These are phyloP conservation scores for Diorhabda sublineata DNA, from an alignment of 1,140 invertebrate species.

Conservation along the genomic window DNA sequence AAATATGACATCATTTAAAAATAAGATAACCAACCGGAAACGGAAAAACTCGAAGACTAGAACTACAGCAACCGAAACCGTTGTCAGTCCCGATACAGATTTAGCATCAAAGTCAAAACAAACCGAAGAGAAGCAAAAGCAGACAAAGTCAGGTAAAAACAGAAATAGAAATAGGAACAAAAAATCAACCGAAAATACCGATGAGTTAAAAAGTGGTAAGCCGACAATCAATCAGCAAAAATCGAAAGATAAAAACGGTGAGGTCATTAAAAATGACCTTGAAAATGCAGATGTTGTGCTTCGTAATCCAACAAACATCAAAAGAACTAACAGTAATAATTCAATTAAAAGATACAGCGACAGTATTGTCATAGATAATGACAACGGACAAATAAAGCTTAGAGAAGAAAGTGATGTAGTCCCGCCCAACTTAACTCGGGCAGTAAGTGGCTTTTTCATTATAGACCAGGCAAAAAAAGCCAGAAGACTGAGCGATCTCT, in stretches of 20 bases:
- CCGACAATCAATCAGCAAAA: not conserved
- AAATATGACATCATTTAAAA: conserved; percentile 40
- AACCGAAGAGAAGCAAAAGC: conserved; percentile 18
- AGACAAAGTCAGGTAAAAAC: conserved; percentile 22
- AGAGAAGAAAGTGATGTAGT: conserved; percentile 21
- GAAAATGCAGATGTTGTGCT: conserved; percentile 30
- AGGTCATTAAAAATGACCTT: conserved; percentile 16
- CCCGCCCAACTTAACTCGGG: conserved; percentile 30
- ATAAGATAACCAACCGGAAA: conserved; percentile 40
- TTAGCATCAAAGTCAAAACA: conserved; percentile 19
- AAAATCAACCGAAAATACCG: conserved; percentile 11
- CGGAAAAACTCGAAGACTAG: conserved; percentile 34
- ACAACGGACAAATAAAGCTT: conserved; percentile 20
- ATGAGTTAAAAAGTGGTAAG: not conserved
- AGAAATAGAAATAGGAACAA: conserved; percentile 20
- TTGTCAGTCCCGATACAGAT: conserved; percentile 17
- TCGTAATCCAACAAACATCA: conserved; percentile 19
- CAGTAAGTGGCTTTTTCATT: conserved; percentile 38
- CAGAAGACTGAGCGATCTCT: conserved; percentile 42
- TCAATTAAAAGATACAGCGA: conserved; percentile 44
- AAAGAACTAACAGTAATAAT: conserved; percentile 17
- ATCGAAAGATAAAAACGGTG: conserved; percentile 8
- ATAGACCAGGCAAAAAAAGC: conserved; percentile 38
- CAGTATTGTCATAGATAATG: conserved; percentile 41
- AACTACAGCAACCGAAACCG: conserved; percentile 6